phyloP scores from a whole-genome alignment of 2,888 invertebrate genomes.

The Hecatera dysodea region DNA sequence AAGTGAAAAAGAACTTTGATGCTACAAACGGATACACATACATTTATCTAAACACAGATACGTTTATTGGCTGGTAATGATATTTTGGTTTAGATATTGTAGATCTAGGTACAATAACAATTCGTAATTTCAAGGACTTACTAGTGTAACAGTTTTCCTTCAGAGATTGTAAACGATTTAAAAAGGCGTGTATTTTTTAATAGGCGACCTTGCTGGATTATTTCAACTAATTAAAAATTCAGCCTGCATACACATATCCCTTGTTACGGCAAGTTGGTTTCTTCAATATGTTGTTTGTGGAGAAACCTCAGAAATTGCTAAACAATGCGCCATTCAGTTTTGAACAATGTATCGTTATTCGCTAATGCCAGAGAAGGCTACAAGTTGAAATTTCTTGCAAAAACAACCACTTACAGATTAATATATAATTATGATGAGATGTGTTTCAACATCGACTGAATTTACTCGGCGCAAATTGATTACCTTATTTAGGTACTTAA shows the following conservation, averaged over 20 bases:
- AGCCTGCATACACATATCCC: constrained; percentile 20
- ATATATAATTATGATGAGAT: constrained; percentile 50
- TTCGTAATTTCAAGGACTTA: not conserved
- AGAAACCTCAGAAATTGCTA: constrained; percentile 40
- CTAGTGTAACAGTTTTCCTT: not conserved
- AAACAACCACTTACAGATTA: constrained; percentile 18
- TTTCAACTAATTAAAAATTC: constrained; percentile 41
- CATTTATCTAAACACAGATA: no score
- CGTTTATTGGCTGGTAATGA: no score
- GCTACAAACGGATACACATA: no score
- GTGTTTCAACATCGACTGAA: constrained; percentile 27
- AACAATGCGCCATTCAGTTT: constrained; percentile 55
- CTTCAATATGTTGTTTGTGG: constrained; percentile 34
- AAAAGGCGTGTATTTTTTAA: not conserved
- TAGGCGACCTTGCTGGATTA: constrained; percentile 14
- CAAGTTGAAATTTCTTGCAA: constrained; percentile 21
- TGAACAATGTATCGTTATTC: constrained; percentile 60
- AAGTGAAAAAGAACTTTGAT: no score
- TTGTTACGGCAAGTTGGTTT: constrained; percentile 18
- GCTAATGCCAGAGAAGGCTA: constrained; percentile 19
- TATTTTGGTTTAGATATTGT: no score
- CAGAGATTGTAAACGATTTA: not conserved
- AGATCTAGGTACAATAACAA: no score
- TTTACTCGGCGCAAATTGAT: not conserved
- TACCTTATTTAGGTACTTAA: not conserved